A percentile compares a stretch with the other conserved stretches of the same genome.
Conservation (phyloP, 2,797 vertebrate species). For the Dermochelys coriacea region DNA sequence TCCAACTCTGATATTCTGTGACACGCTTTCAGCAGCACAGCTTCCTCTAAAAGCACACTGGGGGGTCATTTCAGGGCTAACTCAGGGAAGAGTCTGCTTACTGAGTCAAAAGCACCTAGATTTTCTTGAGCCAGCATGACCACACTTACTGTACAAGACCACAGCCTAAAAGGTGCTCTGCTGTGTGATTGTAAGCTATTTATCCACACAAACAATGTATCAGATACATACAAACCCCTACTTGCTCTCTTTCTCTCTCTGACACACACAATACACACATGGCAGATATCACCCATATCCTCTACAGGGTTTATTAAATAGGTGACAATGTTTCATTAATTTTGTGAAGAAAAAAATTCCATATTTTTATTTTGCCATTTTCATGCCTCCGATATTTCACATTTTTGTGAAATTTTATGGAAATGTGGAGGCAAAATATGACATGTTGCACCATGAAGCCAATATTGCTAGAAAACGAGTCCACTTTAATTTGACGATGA, state of each 20-base stretch:
- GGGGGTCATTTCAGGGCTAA: rapidly evolving
- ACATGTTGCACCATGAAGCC: neutral
- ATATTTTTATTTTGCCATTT: neutral
- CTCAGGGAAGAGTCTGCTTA: neutral
- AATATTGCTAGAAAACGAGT: neutral
- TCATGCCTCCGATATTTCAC: neutral
- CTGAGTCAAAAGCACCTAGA: neutral
- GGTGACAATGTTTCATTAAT: neutral
- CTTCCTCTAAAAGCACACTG: neutral
- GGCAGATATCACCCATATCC: neutral
- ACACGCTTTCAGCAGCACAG: neutral
- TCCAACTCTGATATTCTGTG: no score
- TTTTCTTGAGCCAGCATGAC: neutral
- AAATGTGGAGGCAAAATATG: neutral
- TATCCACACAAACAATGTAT: neutral
- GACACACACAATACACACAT: neutral
- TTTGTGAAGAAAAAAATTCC: neutral
- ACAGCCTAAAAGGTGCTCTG: neutral
- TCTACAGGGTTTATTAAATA: neutral
- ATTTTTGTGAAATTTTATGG: neutral
- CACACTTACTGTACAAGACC: neutral
- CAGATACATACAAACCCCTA: neutral
- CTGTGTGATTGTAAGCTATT: neutral
- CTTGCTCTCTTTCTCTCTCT: neutral
- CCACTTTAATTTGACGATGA: neutral